Evolutionary conservation across 2,113 vertebrate genomes (phyloP).

Genomic region (Montifringilla adamsi): DNA sequence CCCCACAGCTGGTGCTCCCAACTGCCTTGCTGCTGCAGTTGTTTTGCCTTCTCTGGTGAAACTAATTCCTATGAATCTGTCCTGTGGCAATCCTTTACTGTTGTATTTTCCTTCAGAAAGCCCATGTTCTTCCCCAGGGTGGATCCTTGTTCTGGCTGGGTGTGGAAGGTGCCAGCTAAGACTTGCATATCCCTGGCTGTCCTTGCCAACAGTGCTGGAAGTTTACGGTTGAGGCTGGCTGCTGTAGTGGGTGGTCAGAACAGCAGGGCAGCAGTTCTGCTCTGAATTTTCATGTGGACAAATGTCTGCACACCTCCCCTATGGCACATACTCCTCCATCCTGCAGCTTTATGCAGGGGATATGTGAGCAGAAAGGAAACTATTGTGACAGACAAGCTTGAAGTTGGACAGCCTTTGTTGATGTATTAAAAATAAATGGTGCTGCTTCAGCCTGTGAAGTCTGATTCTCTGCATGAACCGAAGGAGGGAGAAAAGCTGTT

Average conservation of each 20-base stretch:
- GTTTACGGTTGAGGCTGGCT: not conserved
- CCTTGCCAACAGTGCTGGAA: not conserved
- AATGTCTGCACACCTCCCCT: not conserved
- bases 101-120: not conserved
- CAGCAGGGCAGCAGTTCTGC: not conserved
- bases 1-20: fast-evolving
- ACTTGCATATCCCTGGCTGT: fast-evolving
- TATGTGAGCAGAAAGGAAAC: not conserved
- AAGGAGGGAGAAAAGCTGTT: not conserved
- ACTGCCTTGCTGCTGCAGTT: not conserved
- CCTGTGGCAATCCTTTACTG: not conserved
- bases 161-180: not conserved
- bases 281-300: not conserved
- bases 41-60: not conserved
- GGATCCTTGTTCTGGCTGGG: fast-evolving
- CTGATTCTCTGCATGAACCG: not conserved
- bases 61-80: fast-evolving
- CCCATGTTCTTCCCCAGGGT: fast-evolving
- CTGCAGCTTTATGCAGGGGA: not conserved
- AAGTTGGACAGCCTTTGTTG: not conserved
- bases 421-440: slow-evolving; percentile 2
- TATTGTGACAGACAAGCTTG: not conserved
- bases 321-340: not conserved
- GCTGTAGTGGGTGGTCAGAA: not conserved
- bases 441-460: not conserved